Conservation (phyloP, 2,113 vertebrate genomes). For the Ptychochromis oligacanthus region DNA sequence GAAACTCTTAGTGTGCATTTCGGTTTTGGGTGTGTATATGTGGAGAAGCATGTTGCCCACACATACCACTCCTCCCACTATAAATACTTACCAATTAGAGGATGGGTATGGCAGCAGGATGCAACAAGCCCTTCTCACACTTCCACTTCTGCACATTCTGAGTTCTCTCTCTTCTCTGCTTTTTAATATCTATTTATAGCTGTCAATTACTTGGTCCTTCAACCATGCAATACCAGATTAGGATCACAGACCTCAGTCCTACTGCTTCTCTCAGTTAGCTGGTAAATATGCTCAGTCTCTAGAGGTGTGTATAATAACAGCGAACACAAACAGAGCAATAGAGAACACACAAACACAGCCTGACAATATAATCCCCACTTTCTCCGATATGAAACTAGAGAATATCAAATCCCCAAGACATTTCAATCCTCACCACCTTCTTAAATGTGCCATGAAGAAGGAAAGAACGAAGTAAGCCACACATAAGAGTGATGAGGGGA, state of each 20-base stretch:
- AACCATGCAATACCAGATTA: conserved; percentile 17
- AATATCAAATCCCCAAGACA: conserved; percentile 18
- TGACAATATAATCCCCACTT: background rate
- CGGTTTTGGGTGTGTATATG: conserved; percentile 54
- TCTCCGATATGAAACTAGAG: background rate
- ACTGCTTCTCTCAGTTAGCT: background rate
- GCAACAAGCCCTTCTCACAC: conserved; percentile 42
- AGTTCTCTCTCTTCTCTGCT: background rate
- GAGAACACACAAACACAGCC: conserved; percentile 7
- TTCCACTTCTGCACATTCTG: background rate
- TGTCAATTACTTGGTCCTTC: conserved; percentile 31
- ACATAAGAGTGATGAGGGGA: conserved; percentile 22
- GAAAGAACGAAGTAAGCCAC: background rate
- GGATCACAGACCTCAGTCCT: conserved; percentile 3
- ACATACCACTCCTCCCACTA: conserved; percentile 49
- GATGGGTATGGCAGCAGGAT: conserved; percentile 44
- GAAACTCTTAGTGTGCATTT: conserved; percentile 61
- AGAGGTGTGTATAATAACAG: background rate
- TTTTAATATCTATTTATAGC: conserved; percentile 8
- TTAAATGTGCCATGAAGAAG: background rate
- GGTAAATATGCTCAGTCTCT: background rate
- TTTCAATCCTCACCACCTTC: conserved; percentile 13
- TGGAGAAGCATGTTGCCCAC: conserved; percentile 49
- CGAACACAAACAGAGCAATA: background rate
- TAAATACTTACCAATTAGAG: conserved; percentile 59